phyloP scores from a whole-genome alignment of 1,140 invertebrate species.

The Heliothis virescens region DNA sequence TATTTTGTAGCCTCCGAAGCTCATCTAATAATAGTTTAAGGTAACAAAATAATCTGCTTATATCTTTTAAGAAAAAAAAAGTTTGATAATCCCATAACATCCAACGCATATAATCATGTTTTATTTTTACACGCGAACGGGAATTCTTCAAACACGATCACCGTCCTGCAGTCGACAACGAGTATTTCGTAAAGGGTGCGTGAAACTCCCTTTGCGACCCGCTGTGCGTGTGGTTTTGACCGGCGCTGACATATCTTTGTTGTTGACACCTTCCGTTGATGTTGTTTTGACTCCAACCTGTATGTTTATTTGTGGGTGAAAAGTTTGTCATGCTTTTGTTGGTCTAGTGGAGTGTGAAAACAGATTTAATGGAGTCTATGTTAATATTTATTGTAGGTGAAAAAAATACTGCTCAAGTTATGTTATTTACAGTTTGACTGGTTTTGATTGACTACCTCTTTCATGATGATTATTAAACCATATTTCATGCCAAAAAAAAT shows the following conservation, averaged over 20 bases:
- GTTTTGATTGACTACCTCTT: too few species aligned
- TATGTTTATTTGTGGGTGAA: constrained; percentile 17
- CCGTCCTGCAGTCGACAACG: constrained; percentile 18
- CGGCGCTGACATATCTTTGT: constrained; percentile 16
- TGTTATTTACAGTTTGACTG: neutral
- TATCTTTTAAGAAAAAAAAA: too few species aligned
- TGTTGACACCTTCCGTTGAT: constrained; percentile 24
- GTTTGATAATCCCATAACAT: neutral
- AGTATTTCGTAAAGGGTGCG: constrained; percentile 30
- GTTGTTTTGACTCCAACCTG: constrained; percentile 26
- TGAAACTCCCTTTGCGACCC: constrained; percentile 16
- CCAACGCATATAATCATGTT: neutral
- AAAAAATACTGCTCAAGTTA: neutral
- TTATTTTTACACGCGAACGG: neutral
- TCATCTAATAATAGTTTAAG: too few species aligned
- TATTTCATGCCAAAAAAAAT: too few species aligned
- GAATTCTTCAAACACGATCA: constrained; percentile 7
- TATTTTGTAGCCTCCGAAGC: too few species aligned
- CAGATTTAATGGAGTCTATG: neutral
- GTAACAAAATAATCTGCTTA: too few species aligned
- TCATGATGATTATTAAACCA: too few species aligned
- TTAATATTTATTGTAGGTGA: neutral
- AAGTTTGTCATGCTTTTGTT: constrained; percentile 13
- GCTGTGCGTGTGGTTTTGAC: constrained; percentile 33
- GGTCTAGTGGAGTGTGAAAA: neutral